These are phyloP conservation scores for Gobio occitaniae DNA, from an alignment of 2,797 vertebrate genomes.

Conservation along the genomic window DNA sequence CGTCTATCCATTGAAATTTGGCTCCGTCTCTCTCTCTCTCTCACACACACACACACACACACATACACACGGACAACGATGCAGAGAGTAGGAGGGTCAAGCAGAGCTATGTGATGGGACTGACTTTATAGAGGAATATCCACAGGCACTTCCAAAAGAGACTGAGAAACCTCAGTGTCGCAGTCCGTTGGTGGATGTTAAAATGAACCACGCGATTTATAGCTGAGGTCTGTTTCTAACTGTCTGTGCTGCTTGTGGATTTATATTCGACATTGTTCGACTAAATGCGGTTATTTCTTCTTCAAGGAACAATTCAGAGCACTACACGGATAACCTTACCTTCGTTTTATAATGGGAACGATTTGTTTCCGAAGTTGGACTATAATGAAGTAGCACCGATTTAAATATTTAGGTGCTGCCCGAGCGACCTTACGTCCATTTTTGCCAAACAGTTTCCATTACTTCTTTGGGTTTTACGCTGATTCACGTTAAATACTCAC, in stretches of 20 bases:
- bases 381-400: slow-evolving; percentile 62
- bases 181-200: slow-evolving; percentile 68
- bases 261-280: slow-evolving; percentile 71
- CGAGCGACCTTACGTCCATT: slow-evolving; percentile 49
- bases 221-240: slow-evolving; percentile 52
- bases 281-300: slow-evolving; percentile 70
- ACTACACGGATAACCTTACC: slow-evolving; percentile 65
- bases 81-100: slow-evolving; percentile 78
- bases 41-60: background rate
- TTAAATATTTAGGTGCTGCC: slow-evolving; percentile 58
- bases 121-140: slow-evolving; percentile 71
- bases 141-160: slow-evolving; percentile 51
- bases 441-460: slow-evolving; percentile 46
- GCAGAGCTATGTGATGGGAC: slow-evolving; percentile 58
- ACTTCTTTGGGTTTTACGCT: slow-evolving; percentile 26
- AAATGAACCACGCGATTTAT: slow-evolving; percentile 42
- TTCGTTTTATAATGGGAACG: slow-evolving; percentile 57
- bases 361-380: slow-evolving; percentile 73
- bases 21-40: slow-evolving; percentile 39
- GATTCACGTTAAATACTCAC: background rate
- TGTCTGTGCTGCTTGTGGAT: slow-evolving; percentile 69
- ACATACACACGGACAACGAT: slow-evolving; percentile 49
- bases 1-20: slow-evolving; percentile 62
- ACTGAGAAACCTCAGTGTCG: slow-evolving; percentile 57
- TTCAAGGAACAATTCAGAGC: slow-evolving; percentile 64